Percentiles rank a stretch among this genome's conserved stretches.
These are phyloP conservation scores for Spodoptera litura DNA, from an alignment of 1,140 invertebrate genomes.

Conservation along the genomic window DNA sequence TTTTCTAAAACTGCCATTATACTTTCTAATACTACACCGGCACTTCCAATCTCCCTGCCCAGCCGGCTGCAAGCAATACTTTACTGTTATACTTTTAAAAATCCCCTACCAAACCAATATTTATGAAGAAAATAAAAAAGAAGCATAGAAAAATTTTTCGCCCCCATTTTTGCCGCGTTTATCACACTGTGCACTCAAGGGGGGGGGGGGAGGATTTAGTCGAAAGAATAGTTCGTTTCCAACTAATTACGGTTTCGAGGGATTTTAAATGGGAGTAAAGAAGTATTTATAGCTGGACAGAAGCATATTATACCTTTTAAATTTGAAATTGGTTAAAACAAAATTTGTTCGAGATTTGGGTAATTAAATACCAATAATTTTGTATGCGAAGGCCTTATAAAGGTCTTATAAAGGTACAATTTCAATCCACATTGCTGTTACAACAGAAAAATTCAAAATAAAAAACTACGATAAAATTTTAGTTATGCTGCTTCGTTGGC, in stretches of 20 bases:
- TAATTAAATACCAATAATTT: too few species aligned
- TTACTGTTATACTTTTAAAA: constrained; percentile 44
- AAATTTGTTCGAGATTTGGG: too few species aligned
- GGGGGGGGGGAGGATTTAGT: not conserved
- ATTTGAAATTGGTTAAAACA: too few species aligned
- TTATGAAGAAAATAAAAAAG: constrained; percentile 35
- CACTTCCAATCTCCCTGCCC: constrained; percentile 41
- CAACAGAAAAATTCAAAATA: too few species aligned
- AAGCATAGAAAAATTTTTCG: not conserved
- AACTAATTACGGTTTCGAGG: not conserved
- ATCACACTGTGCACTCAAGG: constrained; percentile 19
- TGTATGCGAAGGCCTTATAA: too few species aligned
- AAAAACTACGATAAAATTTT: too few species aligned
- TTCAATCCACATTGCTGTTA: too few species aligned
- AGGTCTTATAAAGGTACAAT: too few species aligned
- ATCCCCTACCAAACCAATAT: constrained; percentile 37
- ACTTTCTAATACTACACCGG: not conserved
- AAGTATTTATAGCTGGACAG: not conserved
- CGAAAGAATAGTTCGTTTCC: not conserved
- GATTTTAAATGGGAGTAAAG: not conserved
- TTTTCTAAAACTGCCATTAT: constrained; percentile 6
- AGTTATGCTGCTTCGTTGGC: too few species aligned
- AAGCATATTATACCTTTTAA: too few species aligned
- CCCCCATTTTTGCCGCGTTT: constrained; percentile 9
- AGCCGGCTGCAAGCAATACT: constrained; percentile 34